Evolutionary conservation across 2,797 vertebrate species (phyloP).

Genomic region (Spinibarbus caldwelli): DNA sequence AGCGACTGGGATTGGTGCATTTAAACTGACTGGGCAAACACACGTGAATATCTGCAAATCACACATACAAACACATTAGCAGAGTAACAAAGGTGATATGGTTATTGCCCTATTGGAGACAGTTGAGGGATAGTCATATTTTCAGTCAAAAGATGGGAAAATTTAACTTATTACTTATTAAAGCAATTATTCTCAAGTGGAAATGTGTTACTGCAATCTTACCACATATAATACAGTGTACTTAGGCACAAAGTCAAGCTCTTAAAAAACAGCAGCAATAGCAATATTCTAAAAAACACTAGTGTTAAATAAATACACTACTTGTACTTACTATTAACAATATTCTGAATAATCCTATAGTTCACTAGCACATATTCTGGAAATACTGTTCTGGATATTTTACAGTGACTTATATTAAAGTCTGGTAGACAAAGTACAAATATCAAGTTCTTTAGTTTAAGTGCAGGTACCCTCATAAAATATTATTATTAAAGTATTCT

Average conservation of each 20-base stretch:
- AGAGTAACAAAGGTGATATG: background rate
- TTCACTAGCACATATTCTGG: background rate
- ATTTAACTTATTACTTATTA: background rate
- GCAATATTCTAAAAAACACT: background rate
- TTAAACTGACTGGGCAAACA: constrained; percentile 98
- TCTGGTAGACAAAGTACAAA: background rate
- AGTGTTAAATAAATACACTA: background rate
- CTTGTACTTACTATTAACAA: background rate
- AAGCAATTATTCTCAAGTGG: background rate
- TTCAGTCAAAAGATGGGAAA: background rate
- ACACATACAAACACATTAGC: background rate
- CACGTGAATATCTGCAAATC: constrained; percentile 89
- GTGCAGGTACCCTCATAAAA: background rate
- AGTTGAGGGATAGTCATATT: background rate
- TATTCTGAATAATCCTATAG: background rate
- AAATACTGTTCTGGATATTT: background rate
- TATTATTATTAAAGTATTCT: background rate
- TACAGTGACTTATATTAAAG: background rate
- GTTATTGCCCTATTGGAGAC: background rate
- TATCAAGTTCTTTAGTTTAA: background rate
- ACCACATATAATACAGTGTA: background rate
- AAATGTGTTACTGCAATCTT: background rate
- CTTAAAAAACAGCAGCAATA: background rate
- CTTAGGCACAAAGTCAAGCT: background rate
- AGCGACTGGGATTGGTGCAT: constrained; percentile 95